These are phyloP conservation scores for Amblyornis subalaris DNA, from an alignment of 2,113 vertebrate genomes.

Conservation along the genomic window DNA sequence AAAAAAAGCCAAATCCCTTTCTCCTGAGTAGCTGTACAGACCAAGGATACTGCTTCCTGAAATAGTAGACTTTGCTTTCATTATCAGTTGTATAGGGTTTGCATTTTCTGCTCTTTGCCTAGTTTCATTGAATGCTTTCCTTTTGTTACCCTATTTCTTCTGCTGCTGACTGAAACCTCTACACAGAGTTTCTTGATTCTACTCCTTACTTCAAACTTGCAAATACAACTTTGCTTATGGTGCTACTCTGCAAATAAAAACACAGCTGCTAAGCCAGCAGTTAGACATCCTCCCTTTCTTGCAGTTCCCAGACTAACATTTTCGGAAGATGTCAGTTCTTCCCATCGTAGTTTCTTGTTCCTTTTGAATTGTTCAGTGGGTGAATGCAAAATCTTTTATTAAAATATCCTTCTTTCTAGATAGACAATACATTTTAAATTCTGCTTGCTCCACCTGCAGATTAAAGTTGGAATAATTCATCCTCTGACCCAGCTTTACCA, in stretches of 20 bases:
- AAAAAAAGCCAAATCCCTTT: neutral
- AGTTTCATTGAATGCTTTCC: neutral
- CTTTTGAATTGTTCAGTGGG: neutral
- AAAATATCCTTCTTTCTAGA: neutral
- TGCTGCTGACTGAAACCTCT: neutral
- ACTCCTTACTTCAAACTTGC: neutral
- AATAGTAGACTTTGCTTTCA: neutral
- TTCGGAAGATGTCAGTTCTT: neutral
- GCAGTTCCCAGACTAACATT: neutral
- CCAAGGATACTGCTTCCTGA: neutral
- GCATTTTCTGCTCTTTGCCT: neutral
- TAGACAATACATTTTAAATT: neutral
- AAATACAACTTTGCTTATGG: neutral
- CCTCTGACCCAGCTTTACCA: neutral
- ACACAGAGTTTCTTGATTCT: neutral
- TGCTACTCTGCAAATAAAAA: neutral
- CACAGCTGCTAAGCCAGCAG: neutral
- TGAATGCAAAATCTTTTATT: neutral
- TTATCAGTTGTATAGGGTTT: neutral
- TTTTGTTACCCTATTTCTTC: neutral
- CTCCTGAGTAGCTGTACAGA: neutral
- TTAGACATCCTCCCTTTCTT: neutral
- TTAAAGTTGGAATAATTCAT: neutral
- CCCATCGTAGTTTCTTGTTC: neutral
- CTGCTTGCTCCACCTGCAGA: constrained; percentile 40